Evolutionary conservation across 2,113 vertebrate genomes (phyloP).

Genomic region (Anoplopoma fimbria): DNA sequence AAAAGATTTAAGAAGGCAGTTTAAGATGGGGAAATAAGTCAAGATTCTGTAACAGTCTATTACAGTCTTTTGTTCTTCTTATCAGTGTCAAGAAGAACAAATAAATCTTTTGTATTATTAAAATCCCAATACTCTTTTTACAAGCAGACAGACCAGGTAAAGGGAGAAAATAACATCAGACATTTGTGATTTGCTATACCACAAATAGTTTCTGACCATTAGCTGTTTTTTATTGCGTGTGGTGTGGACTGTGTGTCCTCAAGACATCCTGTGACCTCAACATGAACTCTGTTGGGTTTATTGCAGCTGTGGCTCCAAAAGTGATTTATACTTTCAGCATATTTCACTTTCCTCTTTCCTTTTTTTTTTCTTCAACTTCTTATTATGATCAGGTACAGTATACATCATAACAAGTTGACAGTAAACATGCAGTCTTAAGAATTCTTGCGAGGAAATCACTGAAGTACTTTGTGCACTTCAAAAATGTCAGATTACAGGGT

Average conservation of each 20-base stretch:
- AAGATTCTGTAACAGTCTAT: slow-evolving; percentile 26
- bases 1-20: slow-evolving; percentile 23
- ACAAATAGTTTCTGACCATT: slow-evolving; percentile 27
- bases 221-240: slow-evolving; percentile 29
- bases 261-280: slow-evolving; percentile 61
- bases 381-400: background rate
- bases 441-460: background rate
- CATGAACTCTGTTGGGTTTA: slow-evolving; percentile 61
- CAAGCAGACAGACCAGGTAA: background rate
- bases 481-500: background rate
- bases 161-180: background rate
- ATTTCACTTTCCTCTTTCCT: background rate
- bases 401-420: background rate
- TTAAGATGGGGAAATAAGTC: slow-evolving; percentile 32
- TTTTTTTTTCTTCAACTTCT: background rate
- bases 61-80: slow-evolving; percentile 48
- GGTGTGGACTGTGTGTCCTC: slow-evolving; percentile 27
- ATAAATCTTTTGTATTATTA: background rate
- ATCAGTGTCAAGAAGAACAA: background rate
- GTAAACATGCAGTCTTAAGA: background rate
- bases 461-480: background rate
- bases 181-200: slow-evolving; percentile 7
- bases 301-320: slow-evolving; percentile 55
- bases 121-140: background rate
- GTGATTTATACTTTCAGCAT: background rate